Base-by-base conservation (phyloP, 2,888 invertebrate genomes). In the Chouioia cunea region DNA sequence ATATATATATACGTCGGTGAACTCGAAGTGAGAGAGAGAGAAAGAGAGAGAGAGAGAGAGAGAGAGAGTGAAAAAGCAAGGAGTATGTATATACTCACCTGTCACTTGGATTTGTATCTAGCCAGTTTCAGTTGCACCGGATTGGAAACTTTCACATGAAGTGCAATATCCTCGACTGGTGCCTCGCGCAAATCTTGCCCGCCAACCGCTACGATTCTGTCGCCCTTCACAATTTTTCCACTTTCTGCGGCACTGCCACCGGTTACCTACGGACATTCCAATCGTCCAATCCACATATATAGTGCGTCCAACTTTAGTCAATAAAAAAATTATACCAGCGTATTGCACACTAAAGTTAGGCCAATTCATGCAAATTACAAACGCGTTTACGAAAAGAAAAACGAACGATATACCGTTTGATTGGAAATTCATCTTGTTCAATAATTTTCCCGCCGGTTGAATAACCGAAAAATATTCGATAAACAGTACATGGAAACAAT, bases 191-290 rank as follows among this genome's bases (percentile, higher is more conserved):
- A 86, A 76, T 96, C 94, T 79, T 95, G 93, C 3, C 94, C 96
- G 84, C 97, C 97, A 15, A 99, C 94, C 44, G 95, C 89, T 10
- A 95, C 87, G 60, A 99, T 91, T 80, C 95, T 91, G 86, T 99
- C 99, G 20, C 99, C 98, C 80, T 93, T 93, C 87, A 95, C 93
- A 74, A 99, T 89, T 68, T 95, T 91, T 4, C 94, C 96, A 84
- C 97, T 97, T 46, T 93, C 87, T 74, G 93, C 92, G 0, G 97
- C 97, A 46, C 93, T 92, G 23, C 97, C 94, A 2, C 97, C 97
- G 66, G 93, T 90, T 18, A 95, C 89, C 97, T 97, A 85, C 0
- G 70, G 66, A 54, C 4, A 56, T 23, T 46, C 8, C 57, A 46
- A 53, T n/a, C n/a, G 14, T 22, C 1, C n/a, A 18, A n/a, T n/a